Evolutionary conservation across 2,113 vertebrate genomes (phyloP).

Genomic region (Chlorocebus sabaeus): DNA sequence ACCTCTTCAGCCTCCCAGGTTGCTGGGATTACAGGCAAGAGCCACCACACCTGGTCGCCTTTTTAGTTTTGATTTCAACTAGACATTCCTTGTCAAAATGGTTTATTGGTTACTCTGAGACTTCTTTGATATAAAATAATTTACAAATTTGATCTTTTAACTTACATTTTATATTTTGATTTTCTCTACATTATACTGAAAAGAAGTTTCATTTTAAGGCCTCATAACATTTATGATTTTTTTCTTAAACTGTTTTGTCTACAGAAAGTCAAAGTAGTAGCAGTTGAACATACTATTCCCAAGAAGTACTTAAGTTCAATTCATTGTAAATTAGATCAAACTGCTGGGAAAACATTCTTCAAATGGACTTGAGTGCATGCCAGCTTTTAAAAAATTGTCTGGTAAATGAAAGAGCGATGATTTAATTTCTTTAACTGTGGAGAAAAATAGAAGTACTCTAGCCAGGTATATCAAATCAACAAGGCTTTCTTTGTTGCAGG

Average conservation of each 20-base stretch:
- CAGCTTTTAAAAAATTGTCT: neutral
- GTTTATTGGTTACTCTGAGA: conserved; percentile 4
- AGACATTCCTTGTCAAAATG: conserved; percentile 25
- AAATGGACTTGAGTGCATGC: neutral
- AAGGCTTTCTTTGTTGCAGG: neutral
- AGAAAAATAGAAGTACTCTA: neutral
- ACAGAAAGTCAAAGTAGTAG: neutral
- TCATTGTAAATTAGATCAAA: neutral
- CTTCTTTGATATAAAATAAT: conserved; percentile 7
- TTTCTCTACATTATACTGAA: neutral
- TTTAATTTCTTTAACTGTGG: neutral
- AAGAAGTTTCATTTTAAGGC: conserved; percentile 17
- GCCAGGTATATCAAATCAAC: neutral
- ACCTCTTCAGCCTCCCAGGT: neutral
- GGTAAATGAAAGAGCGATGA: neutral
- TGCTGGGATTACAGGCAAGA: neutral
- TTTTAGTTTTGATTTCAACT: conserved; percentile 29
- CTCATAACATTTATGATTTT: neutral
- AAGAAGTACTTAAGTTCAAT: neutral
- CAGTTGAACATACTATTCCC: neutral
- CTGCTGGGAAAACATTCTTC: conserved; percentile 7
- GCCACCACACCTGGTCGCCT: neutral
- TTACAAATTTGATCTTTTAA: conserved; percentile 34
- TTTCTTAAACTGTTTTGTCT: neutral
- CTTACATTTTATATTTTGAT: conserved; percentile 11